These are phyloP conservation scores for Morpho deidamia DNA, from an alignment of 2,888 invertebrate species.

Conservation along the genomic window DNA sequence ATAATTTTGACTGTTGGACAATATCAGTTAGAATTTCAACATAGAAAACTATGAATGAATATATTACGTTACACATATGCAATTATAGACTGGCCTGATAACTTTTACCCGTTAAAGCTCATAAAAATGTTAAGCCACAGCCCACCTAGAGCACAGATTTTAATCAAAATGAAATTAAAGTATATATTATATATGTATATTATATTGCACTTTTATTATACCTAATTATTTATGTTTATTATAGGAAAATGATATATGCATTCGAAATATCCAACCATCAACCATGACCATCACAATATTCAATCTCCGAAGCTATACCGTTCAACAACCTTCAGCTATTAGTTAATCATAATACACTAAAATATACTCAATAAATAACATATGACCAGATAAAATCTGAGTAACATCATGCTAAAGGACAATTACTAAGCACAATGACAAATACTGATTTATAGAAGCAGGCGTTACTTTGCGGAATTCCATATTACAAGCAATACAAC, in stretches of 20 bases:
- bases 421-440: constrained; percentile 76
- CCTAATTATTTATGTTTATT: background rate
- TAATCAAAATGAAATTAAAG: constrained; percentile 15
- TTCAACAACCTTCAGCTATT: constrained; percentile 14
- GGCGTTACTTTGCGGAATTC: no score
- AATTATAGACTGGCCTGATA: constrained; percentile 12
- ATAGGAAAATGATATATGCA: constrained; percentile 1
- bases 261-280: background rate
- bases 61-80: background rate
- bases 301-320: constrained; percentile 10
- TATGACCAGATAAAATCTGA: constrained; percentile 52
- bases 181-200: no score
- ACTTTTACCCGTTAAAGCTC: background rate
- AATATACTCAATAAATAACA: constrained; percentile 32
- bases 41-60: no score
- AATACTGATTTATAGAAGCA: no score
- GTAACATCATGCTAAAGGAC: constrained; percentile 68
- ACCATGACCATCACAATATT: constrained; percentile 6
- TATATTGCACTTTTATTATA: constrained; percentile 19
- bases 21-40: no score
- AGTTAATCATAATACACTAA: constrained; percentile 13
- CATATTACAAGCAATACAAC: no score
- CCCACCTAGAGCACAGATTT: background rate
- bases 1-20: no score
- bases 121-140: background rate